phyloP scores from a whole-genome alignment of 2,888 invertebrate species.

The Hemicrepidius hirtus region DNA sequence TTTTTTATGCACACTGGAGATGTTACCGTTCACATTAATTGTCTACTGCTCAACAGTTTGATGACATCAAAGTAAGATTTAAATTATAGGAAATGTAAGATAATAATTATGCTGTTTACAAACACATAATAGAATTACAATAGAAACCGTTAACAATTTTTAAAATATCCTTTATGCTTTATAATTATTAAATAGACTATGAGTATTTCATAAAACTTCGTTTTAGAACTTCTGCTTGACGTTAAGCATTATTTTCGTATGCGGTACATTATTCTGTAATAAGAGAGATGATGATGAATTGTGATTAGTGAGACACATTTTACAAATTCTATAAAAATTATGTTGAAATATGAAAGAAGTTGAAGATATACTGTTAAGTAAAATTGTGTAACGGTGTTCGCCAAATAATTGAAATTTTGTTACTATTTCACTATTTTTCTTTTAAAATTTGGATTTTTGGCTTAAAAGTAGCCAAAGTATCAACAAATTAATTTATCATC shows the following conservation, averaged over 20 bases:
- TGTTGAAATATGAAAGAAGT: neutral
- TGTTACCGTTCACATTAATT: constrained; percentile 24
- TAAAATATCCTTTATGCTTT: too few relatives aligned
- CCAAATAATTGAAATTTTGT: too few relatives aligned
- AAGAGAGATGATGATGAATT: constrained; percentile 6
- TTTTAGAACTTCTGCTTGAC: constrained; percentile 12
- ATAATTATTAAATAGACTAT: too few relatives aligned
- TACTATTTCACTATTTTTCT: too few relatives aligned
- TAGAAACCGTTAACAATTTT: too few relatives aligned
- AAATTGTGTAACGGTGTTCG: too few relatives aligned
- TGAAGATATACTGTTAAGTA: too few relatives aligned
- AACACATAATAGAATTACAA: neutral
- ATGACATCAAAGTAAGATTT: neutral
- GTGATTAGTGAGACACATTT: neutral
- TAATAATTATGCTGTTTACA: neutral
- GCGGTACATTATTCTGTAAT: neutral
- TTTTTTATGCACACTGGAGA: constrained; percentile 33
- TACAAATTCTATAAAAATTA: neutral
- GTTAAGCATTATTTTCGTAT: neutral
- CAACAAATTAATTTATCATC: too few relatives aligned
- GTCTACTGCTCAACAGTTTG: neutral
- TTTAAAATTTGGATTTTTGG: too few relatives aligned
- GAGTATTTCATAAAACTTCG: neutral
- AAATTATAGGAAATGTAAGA: neutral
- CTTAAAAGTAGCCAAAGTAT: too few relatives aligned